Evolutionary conservation across 2,113 vertebrate species (phyloP).

Genomic region (Centrocercus urophasianus): DNA sequence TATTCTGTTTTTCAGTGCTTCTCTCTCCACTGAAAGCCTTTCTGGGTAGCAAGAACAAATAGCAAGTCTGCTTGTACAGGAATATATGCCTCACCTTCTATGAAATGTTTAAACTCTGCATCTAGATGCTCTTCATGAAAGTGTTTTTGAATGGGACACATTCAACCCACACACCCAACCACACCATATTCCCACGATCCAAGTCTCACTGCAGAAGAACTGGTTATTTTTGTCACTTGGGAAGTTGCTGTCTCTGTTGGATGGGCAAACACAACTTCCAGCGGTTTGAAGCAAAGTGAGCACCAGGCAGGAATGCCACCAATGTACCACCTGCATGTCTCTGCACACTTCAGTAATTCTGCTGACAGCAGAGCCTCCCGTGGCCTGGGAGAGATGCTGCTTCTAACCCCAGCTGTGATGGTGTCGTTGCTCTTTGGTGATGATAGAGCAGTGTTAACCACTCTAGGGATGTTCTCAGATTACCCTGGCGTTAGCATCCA

Average conservation of each 20-base stretch:
- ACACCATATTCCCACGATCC: not conserved
- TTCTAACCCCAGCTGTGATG: not conserved
- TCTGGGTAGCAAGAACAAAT: not conserved
- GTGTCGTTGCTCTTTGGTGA: not conserved
- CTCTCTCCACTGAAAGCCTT: not conserved
- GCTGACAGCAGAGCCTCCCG: not conserved
- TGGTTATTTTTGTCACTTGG: not conserved
- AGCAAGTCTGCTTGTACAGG: not conserved
- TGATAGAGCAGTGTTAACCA: not conserved
- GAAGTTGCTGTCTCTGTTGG: not conserved
- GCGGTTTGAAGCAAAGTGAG: not conserved
- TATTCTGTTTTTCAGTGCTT: not conserved
- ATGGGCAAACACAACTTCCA: not conserved
- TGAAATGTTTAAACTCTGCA: not conserved
- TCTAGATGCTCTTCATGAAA: not conserved
- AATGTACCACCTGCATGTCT: not conserved
- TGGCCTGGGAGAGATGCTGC: not conserved
- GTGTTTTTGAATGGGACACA: not conserved
- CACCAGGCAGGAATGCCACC: not conserved
- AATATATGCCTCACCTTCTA: not conserved
- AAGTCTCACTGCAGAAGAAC: not conserved
- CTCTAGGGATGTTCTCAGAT: not conserved
- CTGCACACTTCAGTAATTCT: not conserved
- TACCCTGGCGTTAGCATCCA: not conserved
- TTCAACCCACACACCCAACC: not conserved